Conservation (phyloP, 2,113 vertebrate species). For the Oreamnos americanus region DNA sequence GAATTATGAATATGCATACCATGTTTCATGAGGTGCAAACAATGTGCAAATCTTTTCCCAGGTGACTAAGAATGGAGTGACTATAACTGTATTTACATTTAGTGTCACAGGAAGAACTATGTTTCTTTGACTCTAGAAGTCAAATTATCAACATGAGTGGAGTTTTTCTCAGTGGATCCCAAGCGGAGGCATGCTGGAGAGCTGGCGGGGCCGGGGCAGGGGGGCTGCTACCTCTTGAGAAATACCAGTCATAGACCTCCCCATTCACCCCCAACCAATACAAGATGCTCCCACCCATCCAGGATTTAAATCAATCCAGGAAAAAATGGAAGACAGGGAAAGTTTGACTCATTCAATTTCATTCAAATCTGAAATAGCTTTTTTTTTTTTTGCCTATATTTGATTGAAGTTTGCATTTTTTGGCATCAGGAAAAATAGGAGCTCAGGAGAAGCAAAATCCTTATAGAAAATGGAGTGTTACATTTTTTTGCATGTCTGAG, state of each 20-base stretch:
- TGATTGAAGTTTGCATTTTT: not conserved
- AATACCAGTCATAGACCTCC: not conserved
- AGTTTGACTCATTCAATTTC: not conserved
- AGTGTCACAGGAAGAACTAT: not conserved
- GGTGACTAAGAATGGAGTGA: not conserved
- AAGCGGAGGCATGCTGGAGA: not conserved
- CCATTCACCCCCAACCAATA: not conserved
- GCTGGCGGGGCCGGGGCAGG: rapidly evolving
- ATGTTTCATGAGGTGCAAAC: not conserved
- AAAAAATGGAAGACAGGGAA: not conserved
- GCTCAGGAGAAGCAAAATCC: not conserved
- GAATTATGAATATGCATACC: not conserved
- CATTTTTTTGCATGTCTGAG: not conserved
- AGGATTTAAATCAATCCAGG: not conserved
- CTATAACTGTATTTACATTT: not conserved
- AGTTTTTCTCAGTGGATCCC: not conserved
- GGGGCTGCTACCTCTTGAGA: not conserved
- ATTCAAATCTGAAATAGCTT: not conserved
- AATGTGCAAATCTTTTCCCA: not conserved
- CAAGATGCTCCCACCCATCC: not conserved
- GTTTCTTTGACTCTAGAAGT: not conserved
- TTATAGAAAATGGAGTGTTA: not conserved
- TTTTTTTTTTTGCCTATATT: not conserved
- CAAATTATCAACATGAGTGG: not conserved
- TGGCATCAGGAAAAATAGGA: not conserved